A percentile compares a stretch with the other conserved stretches of the same genome.
Conservation (phyloP, 2,888 invertebrate species). For the Noctua janthe region DNA sequence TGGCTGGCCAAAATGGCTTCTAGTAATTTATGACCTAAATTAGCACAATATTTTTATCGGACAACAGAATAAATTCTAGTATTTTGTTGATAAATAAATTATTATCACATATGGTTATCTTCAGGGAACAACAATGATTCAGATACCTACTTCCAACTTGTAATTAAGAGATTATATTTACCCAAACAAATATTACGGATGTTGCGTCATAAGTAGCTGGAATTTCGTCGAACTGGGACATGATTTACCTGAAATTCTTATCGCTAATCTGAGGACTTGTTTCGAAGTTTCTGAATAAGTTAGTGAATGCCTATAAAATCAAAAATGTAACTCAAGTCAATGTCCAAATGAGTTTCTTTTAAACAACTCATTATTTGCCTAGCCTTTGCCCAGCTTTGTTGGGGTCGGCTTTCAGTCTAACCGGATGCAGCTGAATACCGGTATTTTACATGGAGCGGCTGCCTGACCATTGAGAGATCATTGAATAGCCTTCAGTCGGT, state of each 20-base stretch:
- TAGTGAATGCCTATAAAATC: neutral
- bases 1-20: neutral
- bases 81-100: conserved; percentile 39
- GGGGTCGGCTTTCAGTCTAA: neutral
- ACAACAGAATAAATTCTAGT: conserved; percentile 13
- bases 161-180: conserved; percentile 23
- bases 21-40: conserved; percentile 26
- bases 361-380: neutral
- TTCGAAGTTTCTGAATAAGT: neutral
- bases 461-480: neutral
- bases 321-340: neutral
- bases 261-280: neutral
- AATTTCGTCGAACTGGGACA: neutral
- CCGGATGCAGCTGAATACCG: neutral
- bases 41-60: conserved; percentile 25
- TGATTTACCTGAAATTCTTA: neutral
- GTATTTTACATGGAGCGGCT: neutral
- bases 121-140: conserved; percentile 35
- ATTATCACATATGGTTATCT: conserved; percentile 35
- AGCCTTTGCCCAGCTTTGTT: neutral
- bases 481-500: neutral
- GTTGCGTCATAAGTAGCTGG: conserved; percentile 26
- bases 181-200: conserved; percentile 27
- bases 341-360: neutral
- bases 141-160: neutral